Percentiles rank a stretch among this genome's conserved stretches.
phyloP scores from a whole-genome alignment of 1,140 invertebrate species.

The Triops longicaudatus region DNA sequence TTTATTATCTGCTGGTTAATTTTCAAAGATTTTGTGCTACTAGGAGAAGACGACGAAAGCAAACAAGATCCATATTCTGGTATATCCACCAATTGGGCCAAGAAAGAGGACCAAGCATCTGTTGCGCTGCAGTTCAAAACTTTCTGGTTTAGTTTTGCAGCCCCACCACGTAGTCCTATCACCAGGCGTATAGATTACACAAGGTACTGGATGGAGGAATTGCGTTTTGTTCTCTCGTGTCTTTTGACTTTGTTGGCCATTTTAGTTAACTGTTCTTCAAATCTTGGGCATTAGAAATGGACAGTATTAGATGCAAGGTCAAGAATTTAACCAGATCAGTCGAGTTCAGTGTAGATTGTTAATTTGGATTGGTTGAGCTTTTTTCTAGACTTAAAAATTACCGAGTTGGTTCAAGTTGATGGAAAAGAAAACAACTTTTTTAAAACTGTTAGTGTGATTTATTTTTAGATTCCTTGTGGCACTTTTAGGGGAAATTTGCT shows the following conservation, averaged over 20 bases:
- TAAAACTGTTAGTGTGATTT: too few relatives aligned
- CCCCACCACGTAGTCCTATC: constrained; percentile 85
- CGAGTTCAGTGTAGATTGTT: too few relatives aligned
- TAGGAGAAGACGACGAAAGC: not conserved
- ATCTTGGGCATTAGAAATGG: too few relatives aligned
- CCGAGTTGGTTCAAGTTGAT: too few relatives aligned
- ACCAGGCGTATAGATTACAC: constrained; percentile 92
- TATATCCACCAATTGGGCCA: not conserved
- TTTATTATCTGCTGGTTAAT: not conserved
- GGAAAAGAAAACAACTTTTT: too few relatives aligned
- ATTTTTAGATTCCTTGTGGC: too few relatives aligned
- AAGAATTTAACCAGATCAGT: too few relatives aligned
- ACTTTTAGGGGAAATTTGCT: too few relatives aligned
- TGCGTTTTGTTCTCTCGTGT: not conserved
- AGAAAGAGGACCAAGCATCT: constrained; percentile 36
- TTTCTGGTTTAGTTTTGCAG: constrained; percentile 96
- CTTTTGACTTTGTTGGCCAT: not conserved
- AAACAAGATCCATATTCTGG: not conserved
- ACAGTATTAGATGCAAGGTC: too few relatives aligned
- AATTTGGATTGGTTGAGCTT: too few relatives aligned
- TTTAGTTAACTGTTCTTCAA: constrained; percentile 25
- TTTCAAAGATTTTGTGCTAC: not conserved
- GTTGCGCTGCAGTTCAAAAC: constrained; percentile 64
- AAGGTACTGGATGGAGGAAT: not conserved
- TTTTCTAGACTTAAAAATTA: too few relatives aligned